Evolutionary conservation across 2,113 vertebrate species (phyloP).

Genomic region (Steatornis caripensis): DNA sequence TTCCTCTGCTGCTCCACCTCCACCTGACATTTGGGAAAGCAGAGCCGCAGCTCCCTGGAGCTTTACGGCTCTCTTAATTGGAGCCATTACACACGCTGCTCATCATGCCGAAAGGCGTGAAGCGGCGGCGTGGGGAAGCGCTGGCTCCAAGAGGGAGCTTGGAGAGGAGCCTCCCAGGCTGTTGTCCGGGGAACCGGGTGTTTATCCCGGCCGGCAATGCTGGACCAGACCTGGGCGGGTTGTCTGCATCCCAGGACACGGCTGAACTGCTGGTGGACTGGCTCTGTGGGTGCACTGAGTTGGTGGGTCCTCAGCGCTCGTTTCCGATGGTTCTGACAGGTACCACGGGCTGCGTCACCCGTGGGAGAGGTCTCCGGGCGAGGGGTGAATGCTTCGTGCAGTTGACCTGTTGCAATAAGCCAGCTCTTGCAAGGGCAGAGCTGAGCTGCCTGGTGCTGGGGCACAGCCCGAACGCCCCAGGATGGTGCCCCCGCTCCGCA

Average conservation of each 20-base stretch:
- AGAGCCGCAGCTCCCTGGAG: background rate
- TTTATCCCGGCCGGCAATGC: background rate
- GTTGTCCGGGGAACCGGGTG: background rate
- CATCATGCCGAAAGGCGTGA: background rate
- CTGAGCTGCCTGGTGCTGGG: background rate
- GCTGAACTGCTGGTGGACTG: too few species aligned
- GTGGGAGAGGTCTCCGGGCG: accelerated
- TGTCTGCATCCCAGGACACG: background rate
- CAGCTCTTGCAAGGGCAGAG: background rate
- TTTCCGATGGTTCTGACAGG: background rate
- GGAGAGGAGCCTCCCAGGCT: background rate
- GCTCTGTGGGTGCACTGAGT: background rate
- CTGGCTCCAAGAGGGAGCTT: background rate
- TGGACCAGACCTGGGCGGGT: background rate
- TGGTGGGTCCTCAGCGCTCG: background rate
- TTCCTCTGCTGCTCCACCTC: slow-evolving; percentile 31
- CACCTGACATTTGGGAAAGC: slow-evolving; percentile 44
- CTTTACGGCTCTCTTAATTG: background rate
- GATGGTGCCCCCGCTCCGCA: accelerated
- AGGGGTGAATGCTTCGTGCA: background rate
- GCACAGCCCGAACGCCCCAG: accelerated
- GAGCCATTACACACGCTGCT: background rate
- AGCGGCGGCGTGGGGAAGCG: background rate
- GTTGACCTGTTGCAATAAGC: background rate
- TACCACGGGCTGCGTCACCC: accelerated